Evolutionary conservation across 1,140 invertebrate species (phyloP), one percentile per base, ranked within the genome.

Genomic region (Drosophila sp.): DNA sequence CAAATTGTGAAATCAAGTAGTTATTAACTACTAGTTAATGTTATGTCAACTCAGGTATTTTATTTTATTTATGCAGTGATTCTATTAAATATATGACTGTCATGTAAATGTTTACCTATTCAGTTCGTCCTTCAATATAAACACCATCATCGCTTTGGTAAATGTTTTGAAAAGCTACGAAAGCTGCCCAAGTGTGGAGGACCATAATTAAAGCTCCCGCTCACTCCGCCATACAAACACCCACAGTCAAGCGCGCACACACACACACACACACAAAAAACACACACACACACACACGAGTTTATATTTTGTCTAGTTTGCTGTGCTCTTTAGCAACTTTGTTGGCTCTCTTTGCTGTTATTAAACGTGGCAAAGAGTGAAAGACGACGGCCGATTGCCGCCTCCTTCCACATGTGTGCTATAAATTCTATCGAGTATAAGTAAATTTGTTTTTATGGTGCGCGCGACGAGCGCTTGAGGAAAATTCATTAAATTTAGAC

Each of bases 401-500:
- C 14, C 64, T 58, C 56, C 46, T 43, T 59, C 63, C 64, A 67
- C 59, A 67, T 67, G 70, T 59, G 46, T 54, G 63, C 70, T 67
- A 66, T 62, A 61, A 69, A 62, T 73, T 62, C 57, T 58, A 50
- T 27, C 13, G 57, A 62, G 56, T 57, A 56, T 40, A 70, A 51
- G 50, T 62, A 54, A 51, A 45, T 29, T 41, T 50, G 29, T 50
- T 58, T 58, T 65, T 29, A 72, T 57, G 43, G 53, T 46, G 18
- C 16, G 29, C 51, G 51, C 21, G 53, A 27, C 45, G 53, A 34
- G n/a, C 50, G 57, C 41, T 58, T 25, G 51, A 41, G 41, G 65
- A 48, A 67, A 82, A 83, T 72, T 80, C 83, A 89, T 89, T 89
- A 83, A 89, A 80, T 53, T 89, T 78, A 89, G 76, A 83, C 65